Base-by-base conservation (phyloP, 2,888 invertebrate species). In the Polyploca ridens region DNA sequence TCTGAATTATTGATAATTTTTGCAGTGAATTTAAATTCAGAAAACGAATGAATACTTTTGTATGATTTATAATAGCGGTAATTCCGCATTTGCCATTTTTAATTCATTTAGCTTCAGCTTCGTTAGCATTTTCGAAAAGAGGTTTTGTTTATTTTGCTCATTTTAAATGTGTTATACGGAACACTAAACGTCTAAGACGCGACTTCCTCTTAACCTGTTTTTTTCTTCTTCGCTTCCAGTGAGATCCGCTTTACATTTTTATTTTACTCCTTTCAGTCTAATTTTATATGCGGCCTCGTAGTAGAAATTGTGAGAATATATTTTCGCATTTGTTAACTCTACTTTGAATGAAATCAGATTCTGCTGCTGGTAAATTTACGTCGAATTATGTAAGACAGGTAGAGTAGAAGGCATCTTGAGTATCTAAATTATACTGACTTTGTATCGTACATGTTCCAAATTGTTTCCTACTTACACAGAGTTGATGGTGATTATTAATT, bases 221-320 rank as follows among this genome's bases (percentile, higher is more conserved):
- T 54, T 85, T 87, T 87, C 81, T 76, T 81, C 75, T 76, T 74
- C 83, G 76, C 82, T 81, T 80, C 84, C 81, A 78, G 79, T 76
- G 84, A 84, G 86, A 88, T 85, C 81, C 84, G 79, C 84, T 89
- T 89, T 86, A 85, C 87, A 87, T 89, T 90, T 46, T 90, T 89
- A 88, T 89, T 89, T 89, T 82, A 88, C 87, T 88, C 86, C 86
- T 90, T 90, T 89, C 84, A 86, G 82, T 88, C 82, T 90, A 90
- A 90, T 90, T 90, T 90, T 89, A 90, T 90, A 90, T 89, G 88
- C 87, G 82, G 86, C 85, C 84, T 85, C 82, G 84, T 82, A 82
- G 82, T 87, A 87, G 86, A 85, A 90, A 89, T 87, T 86, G 83
- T 84, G 83, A 80, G 84, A 85, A 87, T 89, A 86, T 85, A 88